phyloP scores from a whole-genome alignment of 2,113 vertebrate species.

The Scomber colias region DNA sequence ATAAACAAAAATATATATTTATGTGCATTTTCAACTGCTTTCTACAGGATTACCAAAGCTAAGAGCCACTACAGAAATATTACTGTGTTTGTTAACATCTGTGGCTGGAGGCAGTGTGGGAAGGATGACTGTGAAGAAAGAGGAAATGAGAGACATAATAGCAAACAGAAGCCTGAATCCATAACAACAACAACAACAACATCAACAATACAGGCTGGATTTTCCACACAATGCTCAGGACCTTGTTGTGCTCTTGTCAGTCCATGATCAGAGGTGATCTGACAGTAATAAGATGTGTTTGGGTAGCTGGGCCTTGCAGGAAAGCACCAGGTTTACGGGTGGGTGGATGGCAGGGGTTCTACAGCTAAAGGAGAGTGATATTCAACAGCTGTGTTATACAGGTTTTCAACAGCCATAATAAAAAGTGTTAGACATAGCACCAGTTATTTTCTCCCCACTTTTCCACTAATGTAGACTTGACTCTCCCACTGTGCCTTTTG shows the following conservation, averaged over 20 bases:
- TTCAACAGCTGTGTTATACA: slow-evolving; percentile 77
- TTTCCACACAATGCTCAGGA: slow-evolving; percentile 45
- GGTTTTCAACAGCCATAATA: slow-evolving; percentile 77
- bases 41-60: background rate
- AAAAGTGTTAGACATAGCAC: slow-evolving; percentile 77
- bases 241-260: slow-evolving; percentile 29
- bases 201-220: slow-evolving; percentile 29
- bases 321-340: slow-evolving; percentile 46
- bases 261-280: slow-evolving; percentile 43
- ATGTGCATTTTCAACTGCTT: slow-evolving; percentile 17
- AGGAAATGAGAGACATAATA: slow-evolving; percentile 39
- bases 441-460: slow-evolving; percentile 73
- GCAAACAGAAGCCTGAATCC: slow-evolving; percentile 46
- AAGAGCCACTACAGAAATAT: slow-evolving; percentile 15
- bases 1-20: background rate
- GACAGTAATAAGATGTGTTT: slow-evolving; percentile 48
- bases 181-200: slow-evolving; percentile 15
- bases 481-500: slow-evolving; percentile 71
- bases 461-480: slow-evolving; percentile 64
- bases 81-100: slow-evolving; percentile 34
- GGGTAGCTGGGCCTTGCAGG: slow-evolving; percentile 36
- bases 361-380: slow-evolving; percentile 65
- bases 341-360: slow-evolving; percentile 44
- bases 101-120: slow-evolving; percentile 11
- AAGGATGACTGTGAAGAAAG: slow-evolving; percentile 16